Evolutionary conservation across 2,797 vertebrate species (phyloP).

Genomic region (Kryptolebias ocellatus): DNA sequence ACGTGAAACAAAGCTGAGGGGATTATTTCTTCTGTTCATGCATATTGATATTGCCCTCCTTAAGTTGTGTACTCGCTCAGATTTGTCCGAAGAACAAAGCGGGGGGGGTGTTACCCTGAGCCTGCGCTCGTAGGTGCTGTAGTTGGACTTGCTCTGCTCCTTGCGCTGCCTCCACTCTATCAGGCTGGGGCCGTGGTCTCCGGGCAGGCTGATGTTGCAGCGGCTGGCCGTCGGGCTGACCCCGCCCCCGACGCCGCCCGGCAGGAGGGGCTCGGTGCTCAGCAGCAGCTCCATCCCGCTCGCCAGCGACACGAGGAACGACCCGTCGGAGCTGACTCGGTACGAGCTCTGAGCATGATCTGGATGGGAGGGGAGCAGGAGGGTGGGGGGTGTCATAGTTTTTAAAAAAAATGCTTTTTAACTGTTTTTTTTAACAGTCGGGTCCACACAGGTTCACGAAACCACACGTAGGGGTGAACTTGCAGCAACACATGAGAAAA

Average conservation of each 20-base stretch:
- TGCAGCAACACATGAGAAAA: slow-evolving; percentile 39
- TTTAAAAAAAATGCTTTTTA: no score
- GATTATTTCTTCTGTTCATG: slow-evolving; percentile 20
- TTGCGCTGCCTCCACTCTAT: slow-evolving; percentile 98
- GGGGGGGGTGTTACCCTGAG: slow-evolving; percentile 87
- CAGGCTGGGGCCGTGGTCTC: slow-evolving; percentile 94
- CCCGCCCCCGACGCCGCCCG: slow-evolving; percentile 82
- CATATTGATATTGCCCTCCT: background rate
- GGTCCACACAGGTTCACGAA: slow-evolving; percentile 19
- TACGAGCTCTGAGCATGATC: slow-evolving; percentile 88
- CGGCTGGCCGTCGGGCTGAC: slow-evolving; percentile 94
- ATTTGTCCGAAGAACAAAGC: no score
- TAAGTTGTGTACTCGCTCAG: background rate
- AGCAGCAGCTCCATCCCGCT: slow-evolving; percentile 97
- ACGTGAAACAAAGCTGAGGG: slow-evolving; percentile 12
- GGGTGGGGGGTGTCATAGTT: no score
- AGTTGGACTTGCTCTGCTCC: slow-evolving; percentile 94
- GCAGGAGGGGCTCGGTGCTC: slow-evolving; percentile 92
- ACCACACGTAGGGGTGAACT: slow-evolving; percentile 32
- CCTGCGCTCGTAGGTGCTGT: slow-evolving; percentile 94
- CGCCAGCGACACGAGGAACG: slow-evolving; percentile 91
- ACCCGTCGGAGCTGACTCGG: slow-evolving; percentile 93
- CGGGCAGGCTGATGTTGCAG: slow-evolving; percentile 97
- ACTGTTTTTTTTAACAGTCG: no score
- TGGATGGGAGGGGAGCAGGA: slow-evolving; percentile 5